Percentiles rank a stretch among this genome's conserved stretches.
phyloP scores from a whole-genome alignment of 2,113 vertebrate species.

The Elanus axillaris region DNA sequence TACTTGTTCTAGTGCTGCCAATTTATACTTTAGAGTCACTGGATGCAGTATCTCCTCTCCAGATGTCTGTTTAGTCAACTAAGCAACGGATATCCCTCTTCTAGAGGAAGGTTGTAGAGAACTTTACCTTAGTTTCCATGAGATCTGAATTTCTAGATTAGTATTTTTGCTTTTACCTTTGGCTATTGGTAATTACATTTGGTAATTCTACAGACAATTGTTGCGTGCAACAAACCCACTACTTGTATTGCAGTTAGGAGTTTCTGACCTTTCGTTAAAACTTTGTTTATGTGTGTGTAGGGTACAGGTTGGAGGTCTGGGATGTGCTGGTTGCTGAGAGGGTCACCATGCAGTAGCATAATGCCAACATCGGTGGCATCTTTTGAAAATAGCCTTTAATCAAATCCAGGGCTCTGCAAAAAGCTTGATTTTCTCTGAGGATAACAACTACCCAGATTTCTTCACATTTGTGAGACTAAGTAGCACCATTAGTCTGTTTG shows the following conservation, averaged over 20 bases:
- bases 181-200: background rate
- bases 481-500: background rate
- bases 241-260: background rate
- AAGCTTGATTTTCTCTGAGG: background rate
- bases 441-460: background rate
- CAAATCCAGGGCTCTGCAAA: background rate
- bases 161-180: background rate
- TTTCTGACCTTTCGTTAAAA: background rate
- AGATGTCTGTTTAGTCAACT: background rate
- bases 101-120: background rate
- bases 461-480: background rate
- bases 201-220: background rate
- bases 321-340: fast-evolving
- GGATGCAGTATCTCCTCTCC: background rate
- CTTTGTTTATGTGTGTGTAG: background rate
- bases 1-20: background rate
- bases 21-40: background rate
- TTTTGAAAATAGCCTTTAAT: background rate
- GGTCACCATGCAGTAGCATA: background rate
- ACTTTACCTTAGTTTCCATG: background rate
- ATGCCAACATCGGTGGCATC: background rate
- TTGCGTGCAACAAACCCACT: background rate
- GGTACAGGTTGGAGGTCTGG: background rate
- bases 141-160: background rate
- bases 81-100: background rate